Evolutionary conservation across 1,140 invertebrate genomes (phyloP), one percentile per base, ranked within the genome.

Genomic region (Scaptomyza hsui): DNA sequence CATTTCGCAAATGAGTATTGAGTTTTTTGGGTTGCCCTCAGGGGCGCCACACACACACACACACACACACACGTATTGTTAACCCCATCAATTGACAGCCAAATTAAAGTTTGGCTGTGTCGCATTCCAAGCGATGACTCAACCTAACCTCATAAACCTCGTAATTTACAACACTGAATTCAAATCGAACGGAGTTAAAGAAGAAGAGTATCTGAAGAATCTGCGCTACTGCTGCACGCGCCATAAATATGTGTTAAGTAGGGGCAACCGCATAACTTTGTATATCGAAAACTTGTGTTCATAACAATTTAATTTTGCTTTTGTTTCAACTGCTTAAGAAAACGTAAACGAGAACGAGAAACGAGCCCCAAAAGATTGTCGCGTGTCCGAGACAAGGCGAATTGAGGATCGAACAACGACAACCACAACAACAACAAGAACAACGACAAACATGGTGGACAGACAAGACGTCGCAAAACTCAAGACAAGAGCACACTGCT

Each of bases 231-330:
- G 81, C 81, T 86, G 77, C 82, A 88, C 82, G 81, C 81, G 81
- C 81, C 80, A 86, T 88, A 88, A 88, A 86, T 88, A 88, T 88
- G 81, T 88, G 81, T 85, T 85, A 86, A 86, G 81, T 85, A 74
- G 80, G 69, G 53, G 72, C 47, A 29, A 19, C 24, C 68, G 55
- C 45, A 72, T 72, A 72, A 67, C 77, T 81, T 85, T n/a, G n/a
- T n/a, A 88, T 86, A 86, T 86, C 78, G 82, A 86, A 75, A 78
- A 78, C 78, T 88, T 88, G 83, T 88, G 82, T 78, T 88, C 75
- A 88, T 88, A 88, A 88, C 82, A 88, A 88, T 88, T 88, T 88
- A 88, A 88, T 88, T 88, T 81, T 88, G 83, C 75, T 88, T 88
- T 88, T 88, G 75, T 88, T 89, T 88, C 61, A 55, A 55, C 61